Conservation (phyloP, 2,888 invertebrate genomes). For the Melanchra persicariae region DNA sequence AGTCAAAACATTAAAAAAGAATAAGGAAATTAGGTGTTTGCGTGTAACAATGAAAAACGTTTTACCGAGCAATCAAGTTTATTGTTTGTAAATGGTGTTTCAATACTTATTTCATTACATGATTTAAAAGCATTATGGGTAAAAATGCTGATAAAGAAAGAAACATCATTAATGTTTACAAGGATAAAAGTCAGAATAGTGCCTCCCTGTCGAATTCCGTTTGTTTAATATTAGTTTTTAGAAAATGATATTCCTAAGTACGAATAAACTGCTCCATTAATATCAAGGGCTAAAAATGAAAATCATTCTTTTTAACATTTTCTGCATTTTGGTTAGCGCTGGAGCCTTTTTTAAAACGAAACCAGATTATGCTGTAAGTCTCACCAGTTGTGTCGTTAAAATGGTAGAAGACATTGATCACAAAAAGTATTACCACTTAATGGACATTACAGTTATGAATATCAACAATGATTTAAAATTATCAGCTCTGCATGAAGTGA, state of each 20-base stretch:
- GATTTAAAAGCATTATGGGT: slow-evolving; percentile 9
- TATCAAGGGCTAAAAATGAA: slow-evolving; percentile 20
- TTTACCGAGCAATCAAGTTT: background rate
- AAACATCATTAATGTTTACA: slow-evolving; percentile 26
- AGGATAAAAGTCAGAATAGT: background rate
- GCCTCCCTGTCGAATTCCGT: background rate
- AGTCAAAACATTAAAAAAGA: too few species aligned
- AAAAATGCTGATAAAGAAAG: slow-evolving; percentile 10
- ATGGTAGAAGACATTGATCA: slow-evolving; percentile 54
- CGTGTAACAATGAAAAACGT: background rate
- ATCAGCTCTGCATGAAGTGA: slow-evolving; percentile 60
- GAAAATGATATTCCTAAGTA: background rate
- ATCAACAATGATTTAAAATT: slow-evolving; percentile 60
- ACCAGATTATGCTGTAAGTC: background rate
- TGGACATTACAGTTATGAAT: slow-evolving; percentile 68
- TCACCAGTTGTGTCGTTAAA: slow-evolving; percentile 61
- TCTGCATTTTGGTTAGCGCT: slow-evolving; percentile 2
- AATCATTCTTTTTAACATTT: background rate
- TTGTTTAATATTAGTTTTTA: background rate
- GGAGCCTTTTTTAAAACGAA: slow-evolving; percentile 26
- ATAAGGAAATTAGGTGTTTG: background rate
- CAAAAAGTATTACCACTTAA: slow-evolving; percentile 9
- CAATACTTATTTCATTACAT: slow-evolving; percentile 6
- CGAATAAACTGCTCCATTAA: background rate
- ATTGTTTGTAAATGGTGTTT: slow-evolving; percentile 2